phyloP scores from a whole-genome alignment of 2,113 vertebrate species.

The Illadopsis cleaveri region DNA sequence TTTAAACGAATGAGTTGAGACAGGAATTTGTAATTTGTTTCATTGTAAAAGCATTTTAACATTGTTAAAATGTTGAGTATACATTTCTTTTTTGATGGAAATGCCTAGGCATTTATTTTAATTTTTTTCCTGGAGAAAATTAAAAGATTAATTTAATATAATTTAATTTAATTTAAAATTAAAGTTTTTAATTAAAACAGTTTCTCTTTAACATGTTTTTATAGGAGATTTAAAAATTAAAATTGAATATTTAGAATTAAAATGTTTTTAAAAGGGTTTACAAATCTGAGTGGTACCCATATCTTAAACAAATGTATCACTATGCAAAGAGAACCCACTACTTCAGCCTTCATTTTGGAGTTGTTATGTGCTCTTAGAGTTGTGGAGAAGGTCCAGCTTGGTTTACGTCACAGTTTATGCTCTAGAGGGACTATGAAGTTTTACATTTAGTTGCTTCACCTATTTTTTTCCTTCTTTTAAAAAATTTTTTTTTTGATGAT shows the following conservation, averaged over 20 bases:
- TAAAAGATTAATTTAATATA: not conserved
- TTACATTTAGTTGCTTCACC: not conserved
- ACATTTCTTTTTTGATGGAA: not conserved
- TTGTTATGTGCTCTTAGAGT: not conserved
- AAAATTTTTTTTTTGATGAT: not conserved
- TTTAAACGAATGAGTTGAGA: not conserved
- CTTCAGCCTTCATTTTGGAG: not conserved
- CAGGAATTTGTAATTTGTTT: not conserved
- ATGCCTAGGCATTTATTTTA: not conserved
- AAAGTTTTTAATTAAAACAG: not conserved
- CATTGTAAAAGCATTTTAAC: not conserved
- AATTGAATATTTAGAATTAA: not conserved
- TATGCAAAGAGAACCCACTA: not conserved
- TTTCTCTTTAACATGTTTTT: not conserved
- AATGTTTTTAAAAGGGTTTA: accelerated
- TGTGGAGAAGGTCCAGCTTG: not conserved
- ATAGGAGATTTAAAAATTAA: not conserved
- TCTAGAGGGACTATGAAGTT: not conserved
- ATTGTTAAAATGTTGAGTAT: not conserved
- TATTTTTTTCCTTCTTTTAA: not conserved
- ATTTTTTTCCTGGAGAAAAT: not conserved
- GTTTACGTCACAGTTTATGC: not conserved
- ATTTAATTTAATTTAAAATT: not conserved
- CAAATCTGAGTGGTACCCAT: not conserved
- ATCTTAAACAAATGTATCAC: not conserved